These are phyloP conservation scores for Ophiothrix spiculata DNA, from an alignment of 35 echinoderm and acorn worm species.

Conservation along the genomic window DNA sequence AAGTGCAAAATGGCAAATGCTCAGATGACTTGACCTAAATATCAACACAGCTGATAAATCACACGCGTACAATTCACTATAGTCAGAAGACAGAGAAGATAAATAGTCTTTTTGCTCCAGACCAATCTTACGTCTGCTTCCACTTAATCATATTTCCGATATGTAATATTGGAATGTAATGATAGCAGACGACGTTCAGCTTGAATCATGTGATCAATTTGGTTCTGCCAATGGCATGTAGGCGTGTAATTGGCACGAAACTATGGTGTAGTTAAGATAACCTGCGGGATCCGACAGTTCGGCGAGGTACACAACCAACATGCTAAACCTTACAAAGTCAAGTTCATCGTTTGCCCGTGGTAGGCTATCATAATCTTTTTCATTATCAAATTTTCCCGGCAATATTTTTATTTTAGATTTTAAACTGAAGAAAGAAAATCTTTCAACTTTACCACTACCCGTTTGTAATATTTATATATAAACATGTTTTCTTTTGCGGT, in stretches of 20 bases:
- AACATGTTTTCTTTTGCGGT: too few relatives aligned
- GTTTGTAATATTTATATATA: too few relatives aligned
- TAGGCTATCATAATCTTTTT: too few relatives aligned
- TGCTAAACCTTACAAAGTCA: too few relatives aligned
- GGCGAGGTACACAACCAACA: too few relatives aligned
- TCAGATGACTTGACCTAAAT: background rate
- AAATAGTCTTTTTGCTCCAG: background rate
- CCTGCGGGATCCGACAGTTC: conserved; percentile 4
- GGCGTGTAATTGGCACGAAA: conserved; percentile 1
- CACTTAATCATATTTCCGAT: conserved; percentile 2
- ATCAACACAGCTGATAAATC: conserved; percentile 6
- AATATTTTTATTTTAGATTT: too few relatives aligned
- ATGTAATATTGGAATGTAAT: background rate
- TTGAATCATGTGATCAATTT: background rate
- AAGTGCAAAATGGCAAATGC: background rate
- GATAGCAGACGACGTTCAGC: background rate
- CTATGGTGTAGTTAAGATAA: background rate
- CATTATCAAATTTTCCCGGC: too few relatives aligned
- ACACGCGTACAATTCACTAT: background rate
- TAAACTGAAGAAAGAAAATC: too few relatives aligned
- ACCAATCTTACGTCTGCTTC: background rate
- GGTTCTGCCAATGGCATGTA: conserved; percentile 8
- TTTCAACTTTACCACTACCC: too few relatives aligned
- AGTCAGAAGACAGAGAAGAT: background rate
- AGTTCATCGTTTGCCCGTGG: too few relatives aligned